Percentiles rank a stretch among this genome's conserved stretches.
These are phyloP conservation scores for Micromussa lordhowensis DNA, from an alignment of 92 coral and sea anemone species.

Conservation along the genomic window DNA sequence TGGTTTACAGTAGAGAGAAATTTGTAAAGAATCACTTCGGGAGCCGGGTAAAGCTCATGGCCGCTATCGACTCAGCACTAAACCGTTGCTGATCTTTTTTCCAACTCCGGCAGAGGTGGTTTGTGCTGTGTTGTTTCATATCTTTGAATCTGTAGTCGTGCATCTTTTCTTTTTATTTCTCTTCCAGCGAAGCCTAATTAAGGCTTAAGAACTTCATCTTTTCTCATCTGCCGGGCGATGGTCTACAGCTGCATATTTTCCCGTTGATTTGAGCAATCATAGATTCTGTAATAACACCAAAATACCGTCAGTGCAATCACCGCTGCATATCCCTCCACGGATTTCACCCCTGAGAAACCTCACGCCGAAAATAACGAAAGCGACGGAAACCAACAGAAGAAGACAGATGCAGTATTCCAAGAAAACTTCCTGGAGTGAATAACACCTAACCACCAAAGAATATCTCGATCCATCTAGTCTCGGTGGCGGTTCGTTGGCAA, in stretches of 20 bases:
- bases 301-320: not conserved
- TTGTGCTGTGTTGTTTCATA: too few relatives aligned
- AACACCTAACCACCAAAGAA: not conserved
- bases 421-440: not conserved
- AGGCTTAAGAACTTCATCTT: too few relatives aligned
- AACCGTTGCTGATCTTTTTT: too few relatives aligned
- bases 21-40: too few relatives aligned
- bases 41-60: too few relatives aligned
- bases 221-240: too few relatives aligned
- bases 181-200: not conserved
- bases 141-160: too few relatives aligned
- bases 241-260: not conserved
- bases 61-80: too few relatives aligned
- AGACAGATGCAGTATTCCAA: not conserved
- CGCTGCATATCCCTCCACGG: not conserved
- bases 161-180: too few relatives aligned
- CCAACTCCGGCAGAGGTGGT: too few relatives aligned
- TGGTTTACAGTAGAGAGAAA: too few relatives aligned
- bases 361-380: not conserved
- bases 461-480: not conserved
- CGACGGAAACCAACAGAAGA: not conserved
- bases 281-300: not conserved
- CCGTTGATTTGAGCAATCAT: not conserved
- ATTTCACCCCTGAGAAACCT: not conserved
- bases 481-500: not conserved